phyloP scores from a whole-genome alignment of 2,888 invertebrate species.

The Opisthograptis luteolata region DNA sequence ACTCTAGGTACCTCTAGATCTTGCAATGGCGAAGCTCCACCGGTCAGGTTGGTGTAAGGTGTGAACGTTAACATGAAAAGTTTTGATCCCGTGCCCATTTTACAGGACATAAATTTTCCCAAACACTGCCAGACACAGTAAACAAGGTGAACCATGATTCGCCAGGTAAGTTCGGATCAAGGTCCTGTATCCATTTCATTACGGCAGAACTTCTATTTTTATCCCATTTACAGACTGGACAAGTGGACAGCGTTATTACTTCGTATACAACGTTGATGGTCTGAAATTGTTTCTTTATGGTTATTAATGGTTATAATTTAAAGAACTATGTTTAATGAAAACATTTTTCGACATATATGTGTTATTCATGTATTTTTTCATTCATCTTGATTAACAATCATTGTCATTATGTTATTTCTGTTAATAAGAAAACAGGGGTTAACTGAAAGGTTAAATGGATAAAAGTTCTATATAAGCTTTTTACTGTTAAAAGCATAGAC shows the following conservation, averaged over 20 bases:
- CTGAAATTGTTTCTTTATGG: no score
- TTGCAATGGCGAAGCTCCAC: slow-evolving; percentile 11
- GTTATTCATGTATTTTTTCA: no score
- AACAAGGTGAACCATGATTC: slow-evolving; percentile 30
- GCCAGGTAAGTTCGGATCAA: slow-evolving; percentile 21
- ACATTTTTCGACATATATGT: no score
- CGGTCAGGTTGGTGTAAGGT: slow-evolving; percentile 21
- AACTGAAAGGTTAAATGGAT: not conserved
- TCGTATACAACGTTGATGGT: no score
- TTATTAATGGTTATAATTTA: no score
- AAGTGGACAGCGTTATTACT: no score
- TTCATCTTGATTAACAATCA: no score
- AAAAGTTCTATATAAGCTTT: no score
- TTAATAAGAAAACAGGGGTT: no score
- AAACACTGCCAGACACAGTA: slow-evolving; percentile 26
- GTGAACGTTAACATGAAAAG: slow-evolving; percentile 26
- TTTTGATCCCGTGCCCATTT: slow-evolving; percentile 33
- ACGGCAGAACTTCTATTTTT: slow-evolving; percentile 9
- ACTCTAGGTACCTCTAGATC: not conserved
- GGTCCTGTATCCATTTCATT: slow-evolving; percentile 14
- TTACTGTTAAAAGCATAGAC: not conserved
- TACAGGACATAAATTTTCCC: slow-evolving; percentile 26
- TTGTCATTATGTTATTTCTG: no score
- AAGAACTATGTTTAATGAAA: no score
- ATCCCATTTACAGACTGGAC: not conserved